phyloP scores from a whole-genome alignment of 2,888 invertebrate genomes.

The Parthenolecanium corni region DNA sequence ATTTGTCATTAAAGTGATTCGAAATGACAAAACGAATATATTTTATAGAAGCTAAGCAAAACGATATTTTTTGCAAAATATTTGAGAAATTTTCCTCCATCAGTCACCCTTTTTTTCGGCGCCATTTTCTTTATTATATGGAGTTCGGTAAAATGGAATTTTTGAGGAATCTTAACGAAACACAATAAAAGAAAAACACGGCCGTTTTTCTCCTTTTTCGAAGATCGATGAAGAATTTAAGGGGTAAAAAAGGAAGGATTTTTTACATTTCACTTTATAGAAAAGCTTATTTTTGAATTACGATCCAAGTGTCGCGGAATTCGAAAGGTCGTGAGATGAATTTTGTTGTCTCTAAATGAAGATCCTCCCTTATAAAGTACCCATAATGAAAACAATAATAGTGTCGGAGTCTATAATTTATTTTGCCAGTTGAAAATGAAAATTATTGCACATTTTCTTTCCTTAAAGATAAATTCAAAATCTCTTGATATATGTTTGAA shows the following conservation, averaged over 20 bases:
- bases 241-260: not conserved
- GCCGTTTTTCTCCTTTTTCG: not conserved
- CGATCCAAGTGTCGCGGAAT: not conserved
- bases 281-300: constrained; percentile 14
- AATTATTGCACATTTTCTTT: no score
- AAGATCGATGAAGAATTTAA: constrained; percentile 7
- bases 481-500: no score
- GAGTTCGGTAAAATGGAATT: constrained; percentile 16
- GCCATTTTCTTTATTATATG: constrained; percentile 9
- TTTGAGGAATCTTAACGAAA: constrained; percentile 12
- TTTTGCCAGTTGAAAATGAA: no score
- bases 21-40: not conserved
- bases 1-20: not conserved
- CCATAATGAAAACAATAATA: not conserved
- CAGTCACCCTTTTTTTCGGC: not conserved
- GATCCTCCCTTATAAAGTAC: not conserved
- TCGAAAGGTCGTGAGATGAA: constrained; percentile 12
- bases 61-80: not conserved
- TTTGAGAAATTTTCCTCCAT: not conserved
- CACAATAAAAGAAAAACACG: constrained; percentile 1
- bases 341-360: constrained; percentile 6
- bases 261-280: constrained; percentile 4
- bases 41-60: not conserved
- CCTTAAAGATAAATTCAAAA: no score
- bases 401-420: not conserved